Evolutionary conservation across 2,113 vertebrate species (phyloP), one percentile per base, ranked within the genome.

Genomic region (Saguinus midas): DNA sequence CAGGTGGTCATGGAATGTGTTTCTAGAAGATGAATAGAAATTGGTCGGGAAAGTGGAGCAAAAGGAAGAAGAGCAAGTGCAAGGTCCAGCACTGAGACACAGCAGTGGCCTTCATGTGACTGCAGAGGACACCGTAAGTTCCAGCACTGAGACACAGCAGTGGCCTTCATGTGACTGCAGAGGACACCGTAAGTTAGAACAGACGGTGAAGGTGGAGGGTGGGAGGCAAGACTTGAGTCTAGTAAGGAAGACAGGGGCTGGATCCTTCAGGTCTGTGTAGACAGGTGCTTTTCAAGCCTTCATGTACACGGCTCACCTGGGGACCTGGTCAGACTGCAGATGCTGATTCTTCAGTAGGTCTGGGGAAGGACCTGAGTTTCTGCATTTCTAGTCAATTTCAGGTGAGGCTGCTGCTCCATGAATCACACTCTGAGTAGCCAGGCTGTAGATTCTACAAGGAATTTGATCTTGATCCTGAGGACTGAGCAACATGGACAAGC

Each of bases 301-400:
- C 8, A 0, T 1, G 43, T 27, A 11, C 57, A 1, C 0, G 7
- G 58, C 4, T 8, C 72, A 35, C 66, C 5, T 14, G n/a, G n/a
- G 40, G 21, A 32, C 40, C 45, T 6, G 35, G 87, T 35, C 6
- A 3, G 35, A 23, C 5, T 8, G 16, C 16, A 78, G 50, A 8
- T 8, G 18, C 83, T 50, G 29, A 57, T 8, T 94, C 37, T 8
- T 94, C 45, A 3, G 37, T 4, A 25, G 37, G n/a, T 37, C 25
- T 64, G n/a, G 25, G 32, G 20, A 6, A 86, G 7, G 52, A 57
- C 73, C 66, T 1, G 12, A 23, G 29, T n/a, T 0, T 29, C 52
- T 48, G 12, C 6, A n/a, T 48, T n/a, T 83, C 89, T 50, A 61
- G 25, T 27, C 9, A 25, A 25, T 61, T 40, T 45, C 40, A 2